These are phyloP conservation scores for Bucco capensis DNA, from an alignment of 2,113 vertebrate species.

Conservation along the genomic window DNA sequence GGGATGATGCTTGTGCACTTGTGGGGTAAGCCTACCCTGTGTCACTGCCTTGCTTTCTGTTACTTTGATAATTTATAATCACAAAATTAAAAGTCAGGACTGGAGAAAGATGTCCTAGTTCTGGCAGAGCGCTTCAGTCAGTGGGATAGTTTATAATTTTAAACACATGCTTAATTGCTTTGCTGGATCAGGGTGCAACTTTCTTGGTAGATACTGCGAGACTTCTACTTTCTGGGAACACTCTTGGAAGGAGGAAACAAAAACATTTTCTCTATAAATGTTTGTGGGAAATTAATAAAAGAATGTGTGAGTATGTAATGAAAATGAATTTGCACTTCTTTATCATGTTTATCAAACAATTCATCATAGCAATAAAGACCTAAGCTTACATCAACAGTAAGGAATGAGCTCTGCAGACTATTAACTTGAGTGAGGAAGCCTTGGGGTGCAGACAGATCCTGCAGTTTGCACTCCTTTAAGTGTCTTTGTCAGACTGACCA, in stretches of 20 bases:
- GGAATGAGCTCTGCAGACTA: not conserved
- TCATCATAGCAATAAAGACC: not conserved
- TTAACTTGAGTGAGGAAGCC: not conserved
- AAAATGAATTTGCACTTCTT: conserved; percentile 12
- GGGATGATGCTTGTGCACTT: not conserved
- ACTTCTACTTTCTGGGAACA: not conserved
- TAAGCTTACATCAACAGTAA: not conserved
- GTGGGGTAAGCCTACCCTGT: not conserved
- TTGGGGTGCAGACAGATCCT: not conserved
- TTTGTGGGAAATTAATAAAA: conserved; percentile 35
- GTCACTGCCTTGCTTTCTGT: not conserved
- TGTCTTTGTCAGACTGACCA: not conserved
- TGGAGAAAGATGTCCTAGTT: not conserved
- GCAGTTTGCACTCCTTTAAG: not conserved
- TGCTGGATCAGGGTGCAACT: not conserved
- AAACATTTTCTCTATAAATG: not conserved
- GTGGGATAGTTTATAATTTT: not conserved
- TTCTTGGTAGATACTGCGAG: conserved; percentile 2
- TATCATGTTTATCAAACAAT: not conserved
- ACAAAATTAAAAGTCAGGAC: not conserved
- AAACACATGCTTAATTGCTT: not conserved
- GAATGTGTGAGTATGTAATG: not conserved
- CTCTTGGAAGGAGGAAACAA: conserved; percentile 3
- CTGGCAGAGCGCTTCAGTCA: not conserved
- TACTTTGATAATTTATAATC: not conserved